Evolutionary conservation across 30 jellyfish, hydroid and myxozoan genomes (phyloP), one percentile per base, ranked within the genome.

Genomic region (Clytia hemisphaerica): DNA sequence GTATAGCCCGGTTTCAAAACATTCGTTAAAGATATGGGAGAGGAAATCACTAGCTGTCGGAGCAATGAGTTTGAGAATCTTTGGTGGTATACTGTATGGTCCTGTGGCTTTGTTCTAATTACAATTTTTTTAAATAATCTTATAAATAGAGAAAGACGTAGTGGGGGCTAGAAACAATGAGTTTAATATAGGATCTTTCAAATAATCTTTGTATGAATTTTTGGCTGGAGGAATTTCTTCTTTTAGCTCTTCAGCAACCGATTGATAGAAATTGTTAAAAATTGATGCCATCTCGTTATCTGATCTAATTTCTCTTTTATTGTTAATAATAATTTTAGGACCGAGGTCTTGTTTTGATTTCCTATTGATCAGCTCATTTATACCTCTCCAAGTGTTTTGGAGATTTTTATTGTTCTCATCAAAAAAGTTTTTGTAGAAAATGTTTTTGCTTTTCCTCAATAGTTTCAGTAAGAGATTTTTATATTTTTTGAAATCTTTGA

Each of bases 91-190:
- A 35, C 60, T 62, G 60, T 62, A 58, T 30, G 75, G 29, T 30
- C 75, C 59, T 18, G 37, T 32, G 63, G 75, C 62, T 22, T 61
- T 61, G 5, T 61, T n/a, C 59, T n/a, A n/a, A n/a, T n/a, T n/a
- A n/a, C n/a, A n/a, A n/a, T n/a, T n/a, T n/a, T n/a, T n/a, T n/a
- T n/a, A n/a, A n/a, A n/a, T n/a, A n/a, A n/a, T n/a, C n/a, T n/a
- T n/a, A n/a, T n/a, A n/a, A n/a, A n/a, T n/a, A n/a, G n/a, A n/a
- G n/a, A n/a, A n/a, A n/a, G 81, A 71, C 44, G 58, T 50, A 35
- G 28, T 61, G 31, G 58, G 72, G 24, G 49, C 60, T 28, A 69
- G 72, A 34, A 69, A 69, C 18, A 69, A 12, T 24, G 71, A 48
- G 9, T 50, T 30, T 27, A 19, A 37, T 35, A 48, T 46, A 12